Percentiles rank a stretch among this genome's conserved stretches.
Evolutionary conservation across 2,888 invertebrate species (phyloP).

Genomic region (Chymomyza amoena): DNA sequence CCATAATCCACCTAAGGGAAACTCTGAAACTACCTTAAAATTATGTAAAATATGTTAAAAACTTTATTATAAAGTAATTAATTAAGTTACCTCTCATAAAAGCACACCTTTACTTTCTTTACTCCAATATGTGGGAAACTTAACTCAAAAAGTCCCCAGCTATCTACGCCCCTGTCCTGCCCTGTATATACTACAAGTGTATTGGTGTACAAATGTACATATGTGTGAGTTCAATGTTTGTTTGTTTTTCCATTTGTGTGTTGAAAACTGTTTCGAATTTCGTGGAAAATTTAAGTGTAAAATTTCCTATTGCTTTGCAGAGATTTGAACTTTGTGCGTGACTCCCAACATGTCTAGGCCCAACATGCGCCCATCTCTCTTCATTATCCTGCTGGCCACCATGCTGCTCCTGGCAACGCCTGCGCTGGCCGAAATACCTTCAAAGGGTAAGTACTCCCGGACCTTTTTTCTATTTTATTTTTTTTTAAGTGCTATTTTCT

Average conservation of each 20-base stretch:
- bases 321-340: slow-evolving; percentile 10
- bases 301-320: slow-evolving; percentile 54
- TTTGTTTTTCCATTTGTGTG: neutral
- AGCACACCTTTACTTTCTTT: too few relatives aligned
- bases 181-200: too few relatives aligned
- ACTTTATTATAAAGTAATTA: too few relatives aligned
- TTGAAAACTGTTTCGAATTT: neutral
- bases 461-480: neutral
- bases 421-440: slow-evolving; percentile 73
- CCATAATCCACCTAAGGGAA: too few relatives aligned
- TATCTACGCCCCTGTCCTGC: too few relatives aligned
- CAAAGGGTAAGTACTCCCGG: slow-evolving; percentile 72
- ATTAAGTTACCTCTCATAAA: too few relatives aligned
- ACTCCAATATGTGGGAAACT: too few relatives aligned
- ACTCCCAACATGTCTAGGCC: slow-evolving; percentile 11
- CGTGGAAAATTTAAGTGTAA: slow-evolving; percentile 18
- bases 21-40: too few relatives aligned
- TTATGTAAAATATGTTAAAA: too few relatives aligned
- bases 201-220: neutral
- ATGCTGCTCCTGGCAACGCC: slow-evolving; percentile 66
- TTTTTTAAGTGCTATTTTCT: slow-evolving; percentile 13
- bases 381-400: slow-evolving; percentile 47
- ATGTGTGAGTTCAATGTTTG: neutral
- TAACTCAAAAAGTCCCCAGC: too few relatives aligned
- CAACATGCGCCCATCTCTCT: slow-evolving; percentile 24